phyloP scores from a whole-genome alignment of 30 jellyfish, hydroid and myxozoan species.

The Aurelia sp. region DNA sequence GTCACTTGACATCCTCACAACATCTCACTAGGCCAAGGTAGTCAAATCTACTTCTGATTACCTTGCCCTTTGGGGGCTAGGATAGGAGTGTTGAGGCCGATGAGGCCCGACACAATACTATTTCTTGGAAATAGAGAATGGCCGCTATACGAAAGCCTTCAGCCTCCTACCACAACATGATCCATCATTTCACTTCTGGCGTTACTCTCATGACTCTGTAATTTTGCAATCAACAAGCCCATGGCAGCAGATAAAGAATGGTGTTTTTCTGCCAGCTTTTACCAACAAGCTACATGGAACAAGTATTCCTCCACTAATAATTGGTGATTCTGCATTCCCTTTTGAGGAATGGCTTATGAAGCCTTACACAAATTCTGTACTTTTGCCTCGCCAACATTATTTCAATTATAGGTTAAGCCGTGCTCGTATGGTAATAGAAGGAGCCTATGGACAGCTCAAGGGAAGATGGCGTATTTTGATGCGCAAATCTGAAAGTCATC shows the following conservation, averaged over 20 bases:
- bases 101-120: no score
- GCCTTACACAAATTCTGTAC: conserved; percentile 49
- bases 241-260: conserved; percentile 25
- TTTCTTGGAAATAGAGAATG: no score
- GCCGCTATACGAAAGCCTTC: no score
- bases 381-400: conserved; percentile 21
- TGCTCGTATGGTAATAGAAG: conserved; percentile 74
- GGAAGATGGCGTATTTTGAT: conserved; percentile 69
- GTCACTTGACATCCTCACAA: no score
- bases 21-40: no score
- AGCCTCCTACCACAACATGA: no score
- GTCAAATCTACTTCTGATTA: no score
- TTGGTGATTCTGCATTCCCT: conserved; percentile 71
- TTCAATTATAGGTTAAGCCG: conserved; percentile 69
- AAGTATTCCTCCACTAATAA: conserved; percentile 20
- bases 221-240: conserved; percentile 65
- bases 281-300: background rate
- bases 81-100: no score
- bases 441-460: conserved; percentile 63
- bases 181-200: no score
- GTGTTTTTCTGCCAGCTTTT: conserved; percentile 35
- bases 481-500: conserved; percentile 59
- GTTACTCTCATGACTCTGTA: conserved; percentile 64
- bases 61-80: no score
- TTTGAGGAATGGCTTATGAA: conserved; percentile 49